These are phyloP conservation scores for Esox lucius DNA, from an alignment of 2,797 vertebrate species.

Conservation along the genomic window DNA sequence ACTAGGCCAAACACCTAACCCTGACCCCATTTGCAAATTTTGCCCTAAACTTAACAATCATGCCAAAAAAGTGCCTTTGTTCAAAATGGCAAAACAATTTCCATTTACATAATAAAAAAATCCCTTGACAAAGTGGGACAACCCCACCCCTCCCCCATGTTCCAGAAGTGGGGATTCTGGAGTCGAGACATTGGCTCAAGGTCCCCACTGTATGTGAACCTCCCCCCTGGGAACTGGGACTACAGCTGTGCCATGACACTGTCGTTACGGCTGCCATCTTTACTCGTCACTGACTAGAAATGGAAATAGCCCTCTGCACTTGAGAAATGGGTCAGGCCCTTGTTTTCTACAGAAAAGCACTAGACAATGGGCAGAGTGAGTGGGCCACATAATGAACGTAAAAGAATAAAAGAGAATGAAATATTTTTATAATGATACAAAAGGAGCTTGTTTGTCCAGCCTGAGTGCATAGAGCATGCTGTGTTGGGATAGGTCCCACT, in stretches of 20 bases:
- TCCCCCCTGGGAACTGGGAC: background rate
- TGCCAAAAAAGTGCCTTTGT: no score
- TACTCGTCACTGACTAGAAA: background rate
- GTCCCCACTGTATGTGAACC: background rate
- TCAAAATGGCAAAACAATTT: background rate
- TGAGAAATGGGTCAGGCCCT: slow-evolving; percentile 47
- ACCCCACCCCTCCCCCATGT: background rate
- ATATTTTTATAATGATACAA: background rate
- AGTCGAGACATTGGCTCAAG: background rate
- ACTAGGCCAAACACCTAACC: no score
- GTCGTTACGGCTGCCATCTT: slow-evolving; percentile 7
- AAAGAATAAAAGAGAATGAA: background rate
- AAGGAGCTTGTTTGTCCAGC: slow-evolving; percentile 3
- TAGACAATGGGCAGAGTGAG: slow-evolving; percentile 11
- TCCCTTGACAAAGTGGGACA: background rate
- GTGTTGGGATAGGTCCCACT: background rate
- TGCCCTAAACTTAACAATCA: no score
- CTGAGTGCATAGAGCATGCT: background rate
- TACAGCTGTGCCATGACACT: background rate
- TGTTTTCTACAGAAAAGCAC: slow-evolving; percentile 30
- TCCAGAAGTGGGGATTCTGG: background rate
- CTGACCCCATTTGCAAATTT: no score
- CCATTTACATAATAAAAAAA: background rate
- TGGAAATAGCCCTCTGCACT: slow-evolving; percentile 20
- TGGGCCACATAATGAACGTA: background rate